These are phyloP conservation scores for Eira barbara DNA, from an alignment of 2,113 vertebrate species.

Conservation along the genomic window DNA sequence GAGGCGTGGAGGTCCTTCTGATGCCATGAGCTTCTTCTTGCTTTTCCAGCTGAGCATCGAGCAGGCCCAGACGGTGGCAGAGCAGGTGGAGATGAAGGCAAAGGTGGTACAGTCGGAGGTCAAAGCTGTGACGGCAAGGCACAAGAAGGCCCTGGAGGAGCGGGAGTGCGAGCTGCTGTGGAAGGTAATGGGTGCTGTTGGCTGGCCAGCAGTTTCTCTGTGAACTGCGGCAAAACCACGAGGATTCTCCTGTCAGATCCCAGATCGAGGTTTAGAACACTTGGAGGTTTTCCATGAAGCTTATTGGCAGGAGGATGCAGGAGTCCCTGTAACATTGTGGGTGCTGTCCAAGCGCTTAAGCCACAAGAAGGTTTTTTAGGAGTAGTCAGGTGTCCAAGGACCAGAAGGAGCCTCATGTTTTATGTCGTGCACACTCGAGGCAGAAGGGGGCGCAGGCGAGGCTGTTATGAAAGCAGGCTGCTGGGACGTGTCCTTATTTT, in stretches of 20 bases:
- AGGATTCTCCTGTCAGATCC: neutral
- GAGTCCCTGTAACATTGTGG: neutral
- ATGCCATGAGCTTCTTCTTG: neutral
- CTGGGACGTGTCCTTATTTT: constrained; percentile 7
- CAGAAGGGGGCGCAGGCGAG: neutral
- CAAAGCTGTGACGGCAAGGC: constrained; percentile 93
- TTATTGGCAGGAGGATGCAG: neutral
- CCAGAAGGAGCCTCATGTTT: neutral
- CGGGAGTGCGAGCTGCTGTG: constrained; percentile 97
- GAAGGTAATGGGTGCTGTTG: constrained; percentile 88
- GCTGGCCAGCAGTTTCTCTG: accelerated
- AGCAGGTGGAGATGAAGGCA: constrained; percentile 98
- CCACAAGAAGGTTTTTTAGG: neutral
- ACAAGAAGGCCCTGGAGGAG: constrained; percentile 97
- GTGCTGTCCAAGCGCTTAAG: neutral
- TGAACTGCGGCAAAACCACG: accelerated
- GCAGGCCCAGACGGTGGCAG: constrained; percentile 96
- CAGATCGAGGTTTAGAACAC: neutral
- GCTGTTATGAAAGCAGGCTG: neutral
- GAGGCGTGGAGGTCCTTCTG: neutral
- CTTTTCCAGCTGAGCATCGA: constrained; percentile 94
- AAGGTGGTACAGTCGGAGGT: constrained; percentile 98
- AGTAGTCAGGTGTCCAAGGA: neutral
- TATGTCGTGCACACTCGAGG: neutral
- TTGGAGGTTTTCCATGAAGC: neutral